Evolutionary conservation across 2,888 invertebrate genomes (phyloP).

Genomic region (Hipparchia sbordonii): DNA sequence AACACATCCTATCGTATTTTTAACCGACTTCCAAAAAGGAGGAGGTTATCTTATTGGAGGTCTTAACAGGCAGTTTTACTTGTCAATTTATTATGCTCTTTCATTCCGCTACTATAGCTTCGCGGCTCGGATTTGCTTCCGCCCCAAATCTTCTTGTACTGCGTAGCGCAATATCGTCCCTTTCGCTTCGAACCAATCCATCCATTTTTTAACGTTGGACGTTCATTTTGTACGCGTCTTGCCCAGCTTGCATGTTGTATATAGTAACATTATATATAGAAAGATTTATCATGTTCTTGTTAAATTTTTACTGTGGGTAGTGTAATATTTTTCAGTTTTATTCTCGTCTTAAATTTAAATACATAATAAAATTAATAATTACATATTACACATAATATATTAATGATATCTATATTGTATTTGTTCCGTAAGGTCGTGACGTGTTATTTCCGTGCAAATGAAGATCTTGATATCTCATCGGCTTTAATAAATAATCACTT

Average conservation of each 20-base stretch:
- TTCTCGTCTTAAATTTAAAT: conserved; percentile 40
- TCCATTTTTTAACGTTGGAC: conserved; percentile 73
- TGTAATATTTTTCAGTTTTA: conserved; percentile 63
- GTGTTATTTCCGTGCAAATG: conserved; percentile 50
- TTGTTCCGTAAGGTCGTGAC: conserved; percentile 52
- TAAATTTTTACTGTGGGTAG: conserved; percentile 75
- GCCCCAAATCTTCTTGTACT: conserved; percentile 44
- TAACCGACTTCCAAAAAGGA: too few relatives aligned
- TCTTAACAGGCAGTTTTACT: too few relatives aligned
- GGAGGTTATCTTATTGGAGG: too few relatives aligned
- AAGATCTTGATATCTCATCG: conserved; percentile 55
- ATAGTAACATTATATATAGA: conserved; percentile 62
- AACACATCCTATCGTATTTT: too few relatives aligned
- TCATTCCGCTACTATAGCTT: too few relatives aligned
- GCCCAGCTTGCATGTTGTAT: conserved; percentile 78
- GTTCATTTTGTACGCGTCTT: conserved; percentile 72
- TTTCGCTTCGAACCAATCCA: conserved; percentile 70
- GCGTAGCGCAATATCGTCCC: conserved; percentile 65
- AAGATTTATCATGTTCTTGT: conserved; percentile 72
- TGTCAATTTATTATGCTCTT: too few relatives aligned
- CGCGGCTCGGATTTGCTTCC: too few relatives aligned
- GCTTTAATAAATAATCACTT: conserved; percentile 48
- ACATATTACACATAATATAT: conserved; percentile 39
- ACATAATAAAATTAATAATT: conserved; percentile 32
- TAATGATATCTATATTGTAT: conserved; percentile 49